Conservation (phyloP, 2,113 vertebrate genomes). For the Ammodytes dubius region DNA sequence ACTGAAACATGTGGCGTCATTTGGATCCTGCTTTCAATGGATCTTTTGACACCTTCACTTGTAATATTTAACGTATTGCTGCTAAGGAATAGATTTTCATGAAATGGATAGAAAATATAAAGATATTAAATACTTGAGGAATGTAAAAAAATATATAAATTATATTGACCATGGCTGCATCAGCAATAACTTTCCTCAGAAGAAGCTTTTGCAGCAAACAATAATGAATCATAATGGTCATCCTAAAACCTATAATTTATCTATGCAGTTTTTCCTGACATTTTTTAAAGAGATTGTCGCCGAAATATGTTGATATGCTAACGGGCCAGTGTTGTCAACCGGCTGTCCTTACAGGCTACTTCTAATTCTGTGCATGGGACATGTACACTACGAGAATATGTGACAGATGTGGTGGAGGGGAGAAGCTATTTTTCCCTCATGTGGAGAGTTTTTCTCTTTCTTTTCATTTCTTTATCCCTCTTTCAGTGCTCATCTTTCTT, state of each 20-base stretch:
- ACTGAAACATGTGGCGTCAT: slow-evolving; percentile 23
- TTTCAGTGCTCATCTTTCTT: slow-evolving; percentile 34
- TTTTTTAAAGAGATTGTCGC: background rate
- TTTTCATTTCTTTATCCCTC: slow-evolving; percentile 64
- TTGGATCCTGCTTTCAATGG: slow-evolving; percentile 12
- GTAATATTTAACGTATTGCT: background rate
- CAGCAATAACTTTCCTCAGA: background rate
- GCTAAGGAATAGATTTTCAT: background rate
- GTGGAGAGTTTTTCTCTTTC: slow-evolving; percentile 59
- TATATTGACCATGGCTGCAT: background rate
- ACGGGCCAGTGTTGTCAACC: slow-evolving; percentile 21
- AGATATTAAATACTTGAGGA: background rate
- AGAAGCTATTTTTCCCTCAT: slow-evolving; percentile 25
- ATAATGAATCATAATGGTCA: no score
- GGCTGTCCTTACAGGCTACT: slow-evolving; percentile 22
- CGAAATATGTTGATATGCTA: background rate
- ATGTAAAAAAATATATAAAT: background rate
- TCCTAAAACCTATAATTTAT: background rate
- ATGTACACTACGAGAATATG: slow-evolving; percentile 33
- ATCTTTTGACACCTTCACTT: slow-evolving; percentile 1
- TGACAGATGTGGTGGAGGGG: slow-evolving; percentile 47
- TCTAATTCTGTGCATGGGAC: slow-evolving; percentile 30
- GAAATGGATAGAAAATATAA: background rate
- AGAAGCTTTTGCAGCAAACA: background rate
- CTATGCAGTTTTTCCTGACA: background rate